These are phyloP conservation scores for Microtus obscurus DNA, from an alignment of 2,797 vertebrate species.

Conservation along the genomic window DNA sequence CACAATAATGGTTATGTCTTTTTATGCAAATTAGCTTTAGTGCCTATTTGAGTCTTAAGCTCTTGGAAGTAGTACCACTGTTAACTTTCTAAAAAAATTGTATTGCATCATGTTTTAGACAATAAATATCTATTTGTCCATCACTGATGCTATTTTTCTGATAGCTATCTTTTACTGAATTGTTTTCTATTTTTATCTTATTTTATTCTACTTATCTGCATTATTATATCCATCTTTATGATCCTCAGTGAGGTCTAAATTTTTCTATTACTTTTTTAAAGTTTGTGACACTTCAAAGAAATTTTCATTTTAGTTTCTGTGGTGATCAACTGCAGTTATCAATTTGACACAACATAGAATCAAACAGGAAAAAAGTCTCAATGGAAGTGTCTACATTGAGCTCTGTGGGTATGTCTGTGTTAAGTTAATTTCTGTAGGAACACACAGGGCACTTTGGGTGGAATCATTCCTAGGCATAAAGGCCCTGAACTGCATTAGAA, in stretches of 20 bases:
- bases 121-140: not conserved
- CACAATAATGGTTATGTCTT: not conserved
- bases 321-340: not conserved
- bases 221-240: not conserved
- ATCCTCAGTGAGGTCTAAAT: not conserved
- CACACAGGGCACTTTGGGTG: fast-evolving
- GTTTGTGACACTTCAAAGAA: not conserved
- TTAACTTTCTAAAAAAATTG: not conserved
- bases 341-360: not conserved
- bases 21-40: not conserved
- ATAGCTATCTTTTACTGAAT: not conserved
- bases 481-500: not conserved
- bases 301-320: not conserved
- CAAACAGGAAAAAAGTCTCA: not conserved
- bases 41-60: not conserved
- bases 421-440: not conserved
- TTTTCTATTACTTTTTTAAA: not conserved
- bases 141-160: not conserved
- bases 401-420: not conserved
- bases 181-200: not conserved
- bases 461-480: not conserved
- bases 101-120: not conserved
- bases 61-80: not conserved
- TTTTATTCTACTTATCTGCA: not conserved
- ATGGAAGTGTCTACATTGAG: not conserved